Evolutionary conservation across 1,140 invertebrate species (phyloP).

Genomic region (Drosophila repletoides): DNA sequence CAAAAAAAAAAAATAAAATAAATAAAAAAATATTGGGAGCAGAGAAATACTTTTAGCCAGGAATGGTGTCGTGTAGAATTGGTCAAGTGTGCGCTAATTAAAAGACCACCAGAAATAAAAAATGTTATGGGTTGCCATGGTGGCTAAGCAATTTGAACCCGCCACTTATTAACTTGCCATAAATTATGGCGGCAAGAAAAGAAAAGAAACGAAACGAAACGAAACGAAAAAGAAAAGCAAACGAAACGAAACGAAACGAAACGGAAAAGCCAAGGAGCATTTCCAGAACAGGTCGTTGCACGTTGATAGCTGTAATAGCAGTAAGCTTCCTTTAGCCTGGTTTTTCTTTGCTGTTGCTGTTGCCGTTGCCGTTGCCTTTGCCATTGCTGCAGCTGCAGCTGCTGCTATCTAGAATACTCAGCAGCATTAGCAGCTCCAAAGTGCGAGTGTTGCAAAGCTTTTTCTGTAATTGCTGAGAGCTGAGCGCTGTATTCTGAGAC

Average conservation of each 20-base stretch:
- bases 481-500: conserved; percentile 15
- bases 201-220: conserved; percentile 4
- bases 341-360: conserved; percentile 18
- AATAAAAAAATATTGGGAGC: not conserved
- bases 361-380: not conserved
- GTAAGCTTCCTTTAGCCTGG: conserved; percentile 66
- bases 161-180: conserved; percentile 73
- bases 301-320: conserved; percentile 45
- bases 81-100: conserved; percentile 53
- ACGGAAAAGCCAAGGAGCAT: conserved; percentile 25
- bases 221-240: conserved; percentile 39
- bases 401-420: conserved; percentile 17
- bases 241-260: conserved; percentile 39
- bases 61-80: conserved; percentile 39
- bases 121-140: not conserved
- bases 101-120: conserved; percentile 39
- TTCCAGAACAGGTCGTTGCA: conserved; percentile 45
- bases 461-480: conserved; percentile 69
- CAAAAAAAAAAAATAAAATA: not conserved
- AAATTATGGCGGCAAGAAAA: conserved; percentile 57
- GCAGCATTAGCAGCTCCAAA: conserved; percentile 29
- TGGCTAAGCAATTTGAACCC: conserved; percentile 57
- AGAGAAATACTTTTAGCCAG: conserved; percentile 6
- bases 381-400: not conserved
- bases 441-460: conserved; percentile 54